Percentiles rank a stretch among this genome's conserved stretches.
These are phyloP conservation scores for Spea hammondii DNA, from an alignment of 2,797 vertebrate species.

Conservation along the genomic window DNA sequence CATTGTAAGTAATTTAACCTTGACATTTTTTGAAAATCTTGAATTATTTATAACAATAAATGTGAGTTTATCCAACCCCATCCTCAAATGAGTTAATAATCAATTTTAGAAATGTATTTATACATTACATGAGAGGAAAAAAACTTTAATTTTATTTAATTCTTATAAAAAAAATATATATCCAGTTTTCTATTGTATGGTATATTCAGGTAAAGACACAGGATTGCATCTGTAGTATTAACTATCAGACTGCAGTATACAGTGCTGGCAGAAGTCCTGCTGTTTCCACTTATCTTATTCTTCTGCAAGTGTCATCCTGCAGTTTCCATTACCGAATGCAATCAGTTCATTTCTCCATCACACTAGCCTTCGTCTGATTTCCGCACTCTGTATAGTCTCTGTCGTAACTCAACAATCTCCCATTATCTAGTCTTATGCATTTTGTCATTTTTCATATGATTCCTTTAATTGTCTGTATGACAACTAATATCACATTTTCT, in stretches of 20 bases:
- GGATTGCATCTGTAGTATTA: constrained; percentile 44
- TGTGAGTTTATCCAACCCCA: no score
- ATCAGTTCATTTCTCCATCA: constrained; percentile 50
- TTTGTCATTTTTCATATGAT: constrained; percentile 31
- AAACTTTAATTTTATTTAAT: not conserved
- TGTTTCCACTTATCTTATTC: constrained; percentile 55
- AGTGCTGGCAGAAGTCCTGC: constrained; percentile 45
- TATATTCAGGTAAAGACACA: constrained; percentile 14
- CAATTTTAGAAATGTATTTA: not conserved
- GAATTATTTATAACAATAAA: no score
- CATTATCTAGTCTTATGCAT: constrained; percentile 24
- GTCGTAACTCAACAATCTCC: constrained; percentile 27
- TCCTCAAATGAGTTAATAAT: not conserved
- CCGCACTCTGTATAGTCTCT: constrained; percentile 31
- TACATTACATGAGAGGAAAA: not conserved
- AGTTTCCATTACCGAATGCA: constrained; percentile 54
- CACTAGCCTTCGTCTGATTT: constrained; percentile 41
- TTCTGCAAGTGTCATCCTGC: constrained; percentile 51
- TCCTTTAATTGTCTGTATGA: constrained; percentile 23
- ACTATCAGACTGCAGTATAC: constrained; percentile 47
- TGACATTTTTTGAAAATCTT: no score
- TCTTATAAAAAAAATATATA: not conserved
- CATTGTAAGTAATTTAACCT: no score
- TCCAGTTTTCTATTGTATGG: constrained; percentile 3
- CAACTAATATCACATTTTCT: constrained; percentile 15